A percentile compares a stretch with the other conserved stretches of the same genome.
These are phyloP conservation scores for Drosophila ficusphila DNA, from an alignment of 1,140 invertebrate genomes.

Conservation along the genomic window DNA sequence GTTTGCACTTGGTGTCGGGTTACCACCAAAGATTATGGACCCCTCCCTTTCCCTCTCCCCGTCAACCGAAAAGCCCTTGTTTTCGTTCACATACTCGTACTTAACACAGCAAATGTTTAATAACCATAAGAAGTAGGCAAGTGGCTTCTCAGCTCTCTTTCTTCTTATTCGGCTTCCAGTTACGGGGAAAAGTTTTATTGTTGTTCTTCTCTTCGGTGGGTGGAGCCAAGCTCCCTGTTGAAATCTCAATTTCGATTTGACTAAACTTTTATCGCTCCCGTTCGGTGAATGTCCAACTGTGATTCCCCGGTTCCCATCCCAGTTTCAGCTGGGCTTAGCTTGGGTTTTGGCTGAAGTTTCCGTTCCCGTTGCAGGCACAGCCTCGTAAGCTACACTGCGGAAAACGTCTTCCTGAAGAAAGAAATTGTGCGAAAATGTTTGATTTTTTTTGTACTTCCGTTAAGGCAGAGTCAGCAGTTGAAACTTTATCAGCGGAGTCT, in stretches of 20 bases:
- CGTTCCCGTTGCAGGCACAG: conserved; percentile 25
- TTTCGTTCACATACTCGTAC: too few species aligned
- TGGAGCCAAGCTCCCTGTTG: conserved; percentile 51
- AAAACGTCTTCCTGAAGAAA: neutral
- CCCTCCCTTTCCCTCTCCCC: too few species aligned
- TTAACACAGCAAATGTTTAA: too few species aligned
- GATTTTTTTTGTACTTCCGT: neutral
- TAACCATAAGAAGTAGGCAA: too few species aligned
- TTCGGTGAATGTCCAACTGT: conserved; percentile 42
- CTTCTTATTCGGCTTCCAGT: too few species aligned
- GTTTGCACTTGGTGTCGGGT: too few species aligned
- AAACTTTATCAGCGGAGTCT: too few species aligned
- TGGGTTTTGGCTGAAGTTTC: conserved; percentile 28
- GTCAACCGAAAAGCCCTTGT: too few species aligned
- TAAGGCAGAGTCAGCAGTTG: too few species aligned
- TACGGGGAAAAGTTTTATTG: neutral
- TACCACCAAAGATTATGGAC: too few species aligned
- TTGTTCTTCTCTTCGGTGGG: conserved; percentile 16
- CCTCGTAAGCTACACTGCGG: conserved; percentile 6
- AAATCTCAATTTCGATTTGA: conserved; percentile 53
- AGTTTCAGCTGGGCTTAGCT: neutral
- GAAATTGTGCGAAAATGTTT: too few species aligned
- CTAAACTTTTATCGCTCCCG: conserved; percentile 44
- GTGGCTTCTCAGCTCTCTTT: too few species aligned
- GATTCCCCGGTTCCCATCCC: conserved; percentile 19